Base-by-base conservation (phyloP, 2,797 vertebrate genomes). In the Synaphobranchus kaupii region DNA sequence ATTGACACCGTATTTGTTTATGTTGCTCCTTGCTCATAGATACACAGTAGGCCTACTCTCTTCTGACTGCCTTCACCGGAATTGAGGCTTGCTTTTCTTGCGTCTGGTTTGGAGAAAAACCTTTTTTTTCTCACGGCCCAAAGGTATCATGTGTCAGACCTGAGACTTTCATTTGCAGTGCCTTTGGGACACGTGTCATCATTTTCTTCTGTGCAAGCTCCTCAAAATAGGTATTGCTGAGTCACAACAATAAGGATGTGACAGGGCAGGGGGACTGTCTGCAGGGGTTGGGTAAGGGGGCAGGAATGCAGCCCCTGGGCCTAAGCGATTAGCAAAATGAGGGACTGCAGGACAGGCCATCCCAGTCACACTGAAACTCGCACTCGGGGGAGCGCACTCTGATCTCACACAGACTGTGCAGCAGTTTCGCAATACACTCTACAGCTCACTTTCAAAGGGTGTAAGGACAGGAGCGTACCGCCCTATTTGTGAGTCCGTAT, bases 111-210 rank as follows among this genome's bases (percentile, higher is more conserved):
- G 90, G 89, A 93, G 87, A 87, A 86, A 90, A 89, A 85, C 87
- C 88, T 28, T 85, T 39, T 39, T 39, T 92, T 94, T 94, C 93
- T 93, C 93, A 94, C 88, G 89, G 92, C 92, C 89, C 86, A 87
- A 90, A 91, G 90, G 93, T 90, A 87, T 92, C 88, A 88, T n/a
- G 90, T 93, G 91, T 94, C 94, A 94, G 89, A 87, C 84, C 89
- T 92, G 92, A 90, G 91, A 90, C 91, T 90, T 91, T 82, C 88
- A 88, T 89, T 85, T 20, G 83, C 71, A 86, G 28, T 34, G 83
- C 85, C 89, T 34, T 60, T 84, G 87, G 88, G 88, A 90, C 90
- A 90, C 83, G 84, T 85, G 85, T 91, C 91, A 91, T 92, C 91
- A 89, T 90, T 92, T 78, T 68, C n/a, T 88, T 88, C 81, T 90